A percentile compares a stretch with the other conserved stretches of the same genome.
These are phyloP conservation scores for Falco cherrug DNA, from an alignment of 2,797 vertebrate species.

Conservation along the genomic window DNA sequence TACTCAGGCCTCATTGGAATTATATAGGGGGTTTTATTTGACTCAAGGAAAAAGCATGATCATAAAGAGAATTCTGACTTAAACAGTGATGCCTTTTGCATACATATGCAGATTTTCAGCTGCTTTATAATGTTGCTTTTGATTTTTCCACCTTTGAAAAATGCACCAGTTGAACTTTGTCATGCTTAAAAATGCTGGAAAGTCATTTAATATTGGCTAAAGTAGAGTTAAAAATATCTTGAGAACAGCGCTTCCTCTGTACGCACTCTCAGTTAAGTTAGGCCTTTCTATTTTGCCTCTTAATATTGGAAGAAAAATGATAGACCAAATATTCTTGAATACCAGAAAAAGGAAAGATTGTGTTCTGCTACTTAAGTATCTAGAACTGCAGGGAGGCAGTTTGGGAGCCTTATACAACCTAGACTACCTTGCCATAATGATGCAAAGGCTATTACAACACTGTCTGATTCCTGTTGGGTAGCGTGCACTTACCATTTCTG, in stretches of 20 bases:
- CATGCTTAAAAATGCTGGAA: background rate
- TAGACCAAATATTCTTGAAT: background rate
- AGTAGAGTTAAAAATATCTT: background rate
- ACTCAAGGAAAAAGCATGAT: background rate
- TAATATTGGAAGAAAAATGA: background rate
- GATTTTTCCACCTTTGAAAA: background rate
- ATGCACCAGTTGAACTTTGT: background rate
- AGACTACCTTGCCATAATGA: background rate
- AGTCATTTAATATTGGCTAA: background rate
- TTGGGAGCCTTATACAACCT: background rate
- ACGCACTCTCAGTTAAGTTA: background rate
- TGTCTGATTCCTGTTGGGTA: background rate
- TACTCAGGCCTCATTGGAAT: background rate
- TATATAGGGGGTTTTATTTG: background rate
- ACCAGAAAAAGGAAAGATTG: background rate
- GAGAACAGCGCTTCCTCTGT: background rate
- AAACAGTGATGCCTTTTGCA: background rate
- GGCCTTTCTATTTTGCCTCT: background rate
- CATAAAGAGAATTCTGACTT: background rate
- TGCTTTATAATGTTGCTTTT: background rate
- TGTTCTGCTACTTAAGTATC: background rate
- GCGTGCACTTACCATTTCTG: accelerated
- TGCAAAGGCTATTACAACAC: background rate
- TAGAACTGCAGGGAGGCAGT: background rate
- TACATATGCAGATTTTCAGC: background rate